Percentiles rank a stretch among this genome's conserved stretches.
phyloP scores from a whole-genome alignment of 1,140 invertebrate genomes.

The Arion vulgaris region DNA sequence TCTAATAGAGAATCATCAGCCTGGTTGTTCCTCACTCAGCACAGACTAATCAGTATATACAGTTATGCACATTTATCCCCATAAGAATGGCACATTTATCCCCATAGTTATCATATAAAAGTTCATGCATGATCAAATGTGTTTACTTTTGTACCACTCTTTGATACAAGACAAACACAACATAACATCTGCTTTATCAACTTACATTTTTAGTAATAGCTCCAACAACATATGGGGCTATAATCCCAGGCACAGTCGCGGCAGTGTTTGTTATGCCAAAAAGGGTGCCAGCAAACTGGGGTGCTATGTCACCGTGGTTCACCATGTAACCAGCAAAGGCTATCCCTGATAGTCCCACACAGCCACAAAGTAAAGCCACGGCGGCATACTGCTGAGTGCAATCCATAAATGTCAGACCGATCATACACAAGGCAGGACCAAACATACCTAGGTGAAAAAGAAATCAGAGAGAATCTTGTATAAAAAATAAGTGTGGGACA shows the following conservation, averaged over 20 bases:
- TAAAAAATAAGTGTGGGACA: too few species aligned
- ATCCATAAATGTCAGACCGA: slow-evolving; percentile 53
- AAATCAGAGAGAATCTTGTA: too few species aligned
- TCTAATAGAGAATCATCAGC: too few species aligned
- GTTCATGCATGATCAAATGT: too few species aligned
- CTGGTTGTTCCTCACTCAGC: too few species aligned
- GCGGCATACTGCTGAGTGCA: slow-evolving; percentile 54
- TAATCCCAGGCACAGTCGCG: slow-evolving; percentile 89
- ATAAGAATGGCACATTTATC: too few species aligned
- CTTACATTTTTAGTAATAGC: slow-evolving; percentile 78
- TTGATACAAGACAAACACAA: too few species aligned
- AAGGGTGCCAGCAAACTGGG: slow-evolving; percentile 83
- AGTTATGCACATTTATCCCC: too few species aligned
- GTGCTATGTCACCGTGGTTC: slow-evolving; percentile 88
- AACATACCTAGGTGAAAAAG: slow-evolving; percentile 48
- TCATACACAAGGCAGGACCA: slow-evolving; percentile 54
- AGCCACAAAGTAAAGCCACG: slow-evolving; percentile 56
- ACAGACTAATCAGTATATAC: too few species aligned
- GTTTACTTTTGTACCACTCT: too few species aligned
- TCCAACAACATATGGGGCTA: slow-evolving; percentile 86
- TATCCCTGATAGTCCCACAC: slow-evolving; percentile 58
- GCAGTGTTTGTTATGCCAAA: slow-evolving; percentile 91
- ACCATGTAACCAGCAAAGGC: slow-evolving; percentile 81
- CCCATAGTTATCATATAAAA: too few species aligned
- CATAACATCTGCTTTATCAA: too few species aligned